Evolutionary conservation across 1,140 invertebrate species (phyloP).

Genomic region (Agrilus planipennis): DNA sequence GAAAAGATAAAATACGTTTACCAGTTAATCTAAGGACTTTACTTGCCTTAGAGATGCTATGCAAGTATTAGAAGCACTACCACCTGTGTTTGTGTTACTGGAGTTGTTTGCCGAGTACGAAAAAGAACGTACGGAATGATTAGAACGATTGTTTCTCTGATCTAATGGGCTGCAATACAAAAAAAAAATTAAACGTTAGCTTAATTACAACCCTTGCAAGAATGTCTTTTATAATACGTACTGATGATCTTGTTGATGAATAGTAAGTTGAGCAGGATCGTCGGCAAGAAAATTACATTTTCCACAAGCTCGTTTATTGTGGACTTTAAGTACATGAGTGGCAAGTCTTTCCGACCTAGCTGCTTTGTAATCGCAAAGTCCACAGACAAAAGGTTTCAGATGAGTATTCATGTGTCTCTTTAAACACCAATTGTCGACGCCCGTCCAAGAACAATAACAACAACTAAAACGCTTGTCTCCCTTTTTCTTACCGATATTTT

Average conservation of each 20-base stretch:
- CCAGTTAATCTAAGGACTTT: background rate
- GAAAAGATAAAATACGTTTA: background rate
- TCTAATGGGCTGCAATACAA: constrained; percentile 30
- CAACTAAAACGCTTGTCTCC: constrained; percentile 54
- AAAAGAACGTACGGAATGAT: constrained; percentile 20
- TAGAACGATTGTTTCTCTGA: constrained; percentile 23
- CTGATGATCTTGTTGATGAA: constrained; percentile 61
- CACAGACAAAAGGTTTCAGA: constrained; percentile 79
- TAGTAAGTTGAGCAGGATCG: constrained; percentile 58
- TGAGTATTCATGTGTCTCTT: constrained; percentile 86
- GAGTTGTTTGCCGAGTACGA: constrained; percentile 1
- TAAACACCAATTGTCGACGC: constrained; percentile 87
- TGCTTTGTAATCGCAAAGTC: constrained; percentile 83
- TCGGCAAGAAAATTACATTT: constrained; percentile 78
- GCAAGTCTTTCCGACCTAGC: constrained; percentile 73
- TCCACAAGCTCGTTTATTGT: constrained; percentile 78
- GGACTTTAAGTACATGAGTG: constrained; percentile 80
- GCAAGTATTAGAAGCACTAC: too few species aligned
- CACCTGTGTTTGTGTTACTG: too few species aligned
- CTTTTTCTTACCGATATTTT: constrained; percentile 28
- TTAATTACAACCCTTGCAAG: constrained; percentile 1
- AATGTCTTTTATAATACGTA: constrained; percentile 32
- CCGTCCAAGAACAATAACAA: constrained; percentile 80
- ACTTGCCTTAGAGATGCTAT: constrained; percentile 9
- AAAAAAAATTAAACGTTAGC: constrained; percentile 1